Conservation (phyloP, 2,888 invertebrate genomes). For the Trichogramma evanescens region DNA sequence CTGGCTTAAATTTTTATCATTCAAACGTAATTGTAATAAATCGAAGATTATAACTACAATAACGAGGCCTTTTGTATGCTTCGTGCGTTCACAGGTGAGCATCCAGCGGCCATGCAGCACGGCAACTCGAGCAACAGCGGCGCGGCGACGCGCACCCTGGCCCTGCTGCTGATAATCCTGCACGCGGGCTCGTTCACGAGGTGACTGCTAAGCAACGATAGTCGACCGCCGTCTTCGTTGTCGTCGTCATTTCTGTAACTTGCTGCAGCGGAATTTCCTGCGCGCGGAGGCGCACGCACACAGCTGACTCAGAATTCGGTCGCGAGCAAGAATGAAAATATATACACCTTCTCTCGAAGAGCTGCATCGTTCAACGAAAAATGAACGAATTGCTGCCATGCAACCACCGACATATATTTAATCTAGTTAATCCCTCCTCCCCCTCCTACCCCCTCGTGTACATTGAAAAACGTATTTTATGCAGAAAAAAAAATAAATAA, state of each 20-base stretch:
- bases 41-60: conserved; percentile 2
- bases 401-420: too few relatives aligned
- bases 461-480: too few relatives aligned
- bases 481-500: too few relatives aligned
- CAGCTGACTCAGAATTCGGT: background rate
- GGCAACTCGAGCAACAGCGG: conserved; percentile 48
- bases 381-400: background rate
- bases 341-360: background rate
- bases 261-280: background rate
- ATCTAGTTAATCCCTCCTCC: too few relatives aligned
- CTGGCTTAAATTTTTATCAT: too few relatives aligned
- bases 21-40: background rate
- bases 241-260: too few relatives aligned
- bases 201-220: conserved; percentile 33
- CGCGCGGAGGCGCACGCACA: background rate
- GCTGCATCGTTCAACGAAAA: background rate
- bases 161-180: conserved; percentile 38
- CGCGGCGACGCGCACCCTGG: conserved; percentile 41
- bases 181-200: conserved; percentile 42
- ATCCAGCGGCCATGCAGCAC: conserved; percentile 53
- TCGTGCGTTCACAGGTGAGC: conserved; percentile 45
- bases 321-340: background rate
- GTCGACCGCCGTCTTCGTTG: too few relatives aligned
- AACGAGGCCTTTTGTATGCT: background rate
- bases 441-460: too few relatives aligned